Conservation (phyloP, 64 coral and sea anemone genomes). For the Acropora tenuis region DNA sequence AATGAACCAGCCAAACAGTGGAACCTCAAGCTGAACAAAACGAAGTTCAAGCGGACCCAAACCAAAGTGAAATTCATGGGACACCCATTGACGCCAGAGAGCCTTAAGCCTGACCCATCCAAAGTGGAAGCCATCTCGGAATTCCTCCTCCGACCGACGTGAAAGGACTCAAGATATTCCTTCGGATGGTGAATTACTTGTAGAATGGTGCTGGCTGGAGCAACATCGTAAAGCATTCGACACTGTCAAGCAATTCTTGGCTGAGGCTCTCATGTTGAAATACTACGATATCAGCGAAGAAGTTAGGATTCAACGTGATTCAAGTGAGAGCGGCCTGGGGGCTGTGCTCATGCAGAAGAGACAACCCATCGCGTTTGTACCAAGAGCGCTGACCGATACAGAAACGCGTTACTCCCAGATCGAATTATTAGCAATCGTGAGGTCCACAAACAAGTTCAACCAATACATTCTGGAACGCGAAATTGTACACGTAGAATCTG, state of each 20-base stretch:
- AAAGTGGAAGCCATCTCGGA: constrained; percentile 45
- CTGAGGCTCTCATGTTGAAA: not conserved
- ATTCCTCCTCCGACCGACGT: not conserved
- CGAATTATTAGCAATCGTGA: not conserved
- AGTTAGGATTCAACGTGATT: constrained; percentile 10
- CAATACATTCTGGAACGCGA: constrained; percentile 21
- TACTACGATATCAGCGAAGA: constrained; percentile 20
- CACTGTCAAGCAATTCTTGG: constrained; percentile 14
- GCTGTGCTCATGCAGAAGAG: constrained; percentile 39
- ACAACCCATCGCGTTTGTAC: constrained; percentile 17
- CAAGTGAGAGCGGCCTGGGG: not conserved
- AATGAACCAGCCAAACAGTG: not conserved
- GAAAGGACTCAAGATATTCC: not conserved
- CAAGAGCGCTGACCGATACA: constrained; percentile 13
- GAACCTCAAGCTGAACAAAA: constrained; percentile 28
- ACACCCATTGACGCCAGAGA: constrained; percentile 24
- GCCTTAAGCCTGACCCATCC: constrained; percentile 28
- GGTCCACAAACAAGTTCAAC: constrained; percentile 8
- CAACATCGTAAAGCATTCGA: constrained; percentile 36
- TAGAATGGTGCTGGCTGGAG: constrained; percentile 7
- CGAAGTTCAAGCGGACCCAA: not conserved
- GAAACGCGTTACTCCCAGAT: not conserved
- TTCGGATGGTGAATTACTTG: no score
- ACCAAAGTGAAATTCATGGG: constrained; percentile 30
- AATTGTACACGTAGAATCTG: not conserved